A percentile compares a stretch with the other conserved stretches of the same genome.
These are phyloP conservation scores for Ethmia dodecea DNA, from an alignment of 2,888 invertebrate species.

Conservation along the genomic window DNA sequence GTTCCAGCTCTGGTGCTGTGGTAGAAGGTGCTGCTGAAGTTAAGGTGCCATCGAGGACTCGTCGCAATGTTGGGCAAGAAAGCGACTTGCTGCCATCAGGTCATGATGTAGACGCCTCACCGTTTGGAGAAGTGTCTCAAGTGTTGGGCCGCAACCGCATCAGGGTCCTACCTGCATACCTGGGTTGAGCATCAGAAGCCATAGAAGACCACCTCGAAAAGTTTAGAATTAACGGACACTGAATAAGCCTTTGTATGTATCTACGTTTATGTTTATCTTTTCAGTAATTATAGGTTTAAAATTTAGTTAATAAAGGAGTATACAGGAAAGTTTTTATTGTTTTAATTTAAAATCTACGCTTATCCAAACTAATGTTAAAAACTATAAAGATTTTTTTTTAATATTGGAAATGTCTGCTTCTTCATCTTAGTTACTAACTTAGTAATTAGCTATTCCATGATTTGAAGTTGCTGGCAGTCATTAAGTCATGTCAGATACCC, in stretches of 20 bases:
- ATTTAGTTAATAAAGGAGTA: neutral
- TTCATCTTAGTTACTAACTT: no score
- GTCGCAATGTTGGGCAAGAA: constrained; percentile 55
- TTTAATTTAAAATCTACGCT: no score
- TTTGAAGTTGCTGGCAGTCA: no score
- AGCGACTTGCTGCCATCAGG: constrained; percentile 56
- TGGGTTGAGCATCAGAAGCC: constrained; percentile 38
- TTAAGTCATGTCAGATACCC: no score
- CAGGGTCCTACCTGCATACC: constrained; percentile 60
- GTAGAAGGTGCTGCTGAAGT: constrained; percentile 47
- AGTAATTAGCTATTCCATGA: no score
- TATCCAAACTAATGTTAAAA: no score
- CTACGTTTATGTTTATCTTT: neutral
- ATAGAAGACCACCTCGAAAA: neutral
- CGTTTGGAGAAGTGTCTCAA: constrained; percentile 50
- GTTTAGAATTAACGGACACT: constrained; percentile 3
- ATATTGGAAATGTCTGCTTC: no score
- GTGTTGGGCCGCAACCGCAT: constrained; percentile 56
- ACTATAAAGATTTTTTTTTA: no score
- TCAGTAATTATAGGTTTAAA: neutral
- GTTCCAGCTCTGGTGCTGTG: constrained; percentile 65
- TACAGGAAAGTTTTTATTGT: neutral
- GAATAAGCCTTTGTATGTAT: constrained; percentile 6
- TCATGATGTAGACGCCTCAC: constrained; percentile 48
- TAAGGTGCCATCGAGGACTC: constrained; percentile 26